Evolutionary conservation across 64 coral and sea anemone genomes (phyloP).

Genomic region (Montipora efflorescens): DNA sequence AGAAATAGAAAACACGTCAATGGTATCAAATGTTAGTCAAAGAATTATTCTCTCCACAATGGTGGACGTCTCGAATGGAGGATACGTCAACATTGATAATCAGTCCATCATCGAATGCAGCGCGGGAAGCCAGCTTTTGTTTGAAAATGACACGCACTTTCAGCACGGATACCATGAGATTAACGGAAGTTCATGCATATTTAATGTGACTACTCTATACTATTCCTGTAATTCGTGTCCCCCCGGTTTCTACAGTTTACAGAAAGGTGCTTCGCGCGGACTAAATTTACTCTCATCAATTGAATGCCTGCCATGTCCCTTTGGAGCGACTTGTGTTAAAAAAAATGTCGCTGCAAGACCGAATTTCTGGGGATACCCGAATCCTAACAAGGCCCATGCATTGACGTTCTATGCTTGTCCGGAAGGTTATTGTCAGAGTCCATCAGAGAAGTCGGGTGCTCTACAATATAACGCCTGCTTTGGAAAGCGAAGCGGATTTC

Average conservation of each 20-base stretch:
- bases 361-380: slow-evolving; percentile 55
- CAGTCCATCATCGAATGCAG: slow-evolving; percentile 9
- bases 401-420: slow-evolving; percentile 48
- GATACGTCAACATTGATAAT: slow-evolving; percentile 17
- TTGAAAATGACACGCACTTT: slow-evolving; percentile 12
- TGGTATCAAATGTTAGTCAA: not conserved
- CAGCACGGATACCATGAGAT: not conserved
- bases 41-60: not conserved
- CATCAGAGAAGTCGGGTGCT: not conserved
- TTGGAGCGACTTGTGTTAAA: slow-evolving; percentile 26
- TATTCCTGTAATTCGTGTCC: slow-evolving; percentile 9
- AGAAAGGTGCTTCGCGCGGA: not conserved
- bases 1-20: slow-evolving; percentile 23
- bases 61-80: slow-evolving; percentile 19
- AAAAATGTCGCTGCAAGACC: slow-evolving; percentile 7
- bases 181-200: not conserved
- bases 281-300: not conserved
- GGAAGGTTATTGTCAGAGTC: slow-evolving; percentile 55
- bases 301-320: slow-evolving; percentile 22
- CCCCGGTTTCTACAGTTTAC: slow-evolving; percentile 12
- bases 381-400: not conserved
- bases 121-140: not conserved
- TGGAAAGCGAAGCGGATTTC: slow-evolving; percentile 25
- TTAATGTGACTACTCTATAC: not conserved
- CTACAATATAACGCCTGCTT: slow-evolving; percentile 38